Percentiles rank a stretch among this genome's conserved stretches.
Conservation (phyloP, 2,888 invertebrate species). For the Slavum lentiscoides region DNA sequence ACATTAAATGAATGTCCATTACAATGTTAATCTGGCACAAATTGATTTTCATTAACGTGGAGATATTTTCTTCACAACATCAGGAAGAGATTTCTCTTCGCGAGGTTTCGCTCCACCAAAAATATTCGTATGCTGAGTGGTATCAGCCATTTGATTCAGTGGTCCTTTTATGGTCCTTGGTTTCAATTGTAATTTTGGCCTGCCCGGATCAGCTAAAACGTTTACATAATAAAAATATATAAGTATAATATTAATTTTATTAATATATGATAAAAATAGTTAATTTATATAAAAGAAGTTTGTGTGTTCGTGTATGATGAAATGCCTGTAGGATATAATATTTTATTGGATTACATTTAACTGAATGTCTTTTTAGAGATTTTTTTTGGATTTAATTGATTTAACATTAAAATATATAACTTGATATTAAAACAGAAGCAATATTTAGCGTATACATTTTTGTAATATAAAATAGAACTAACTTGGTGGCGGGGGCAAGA, state of each 20-base stretch:
- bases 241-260: no score
- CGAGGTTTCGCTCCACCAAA: constrained; percentile 93
- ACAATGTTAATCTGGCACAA: constrained; percentile 50
- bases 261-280: no score
- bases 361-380: no score
- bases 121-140: constrained; percentile 84
- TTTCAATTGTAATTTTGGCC: constrained; percentile 81
- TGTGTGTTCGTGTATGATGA: no score
- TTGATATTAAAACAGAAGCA: no score
- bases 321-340: no score
- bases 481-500: constrained; percentile 47
- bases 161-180: constrained; percentile 86
- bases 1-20: constrained; percentile 46
- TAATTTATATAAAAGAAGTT: no score
- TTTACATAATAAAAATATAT: not conserved
- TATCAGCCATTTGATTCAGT: constrained; percentile 82
- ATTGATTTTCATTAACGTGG: constrained; percentile 21
- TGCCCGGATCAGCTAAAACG: constrained; percentile 66
- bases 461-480: constrained; percentile 1
- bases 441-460: not conserved
- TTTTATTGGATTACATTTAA: no score
- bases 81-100: constrained; percentile 68
- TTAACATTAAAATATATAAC: no score
- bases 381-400: no score
- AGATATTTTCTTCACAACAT: constrained; percentile 45